Base-by-base conservation (phyloP, 2,888 invertebrate genomes). In the Xestia c-nigrum region DNA sequence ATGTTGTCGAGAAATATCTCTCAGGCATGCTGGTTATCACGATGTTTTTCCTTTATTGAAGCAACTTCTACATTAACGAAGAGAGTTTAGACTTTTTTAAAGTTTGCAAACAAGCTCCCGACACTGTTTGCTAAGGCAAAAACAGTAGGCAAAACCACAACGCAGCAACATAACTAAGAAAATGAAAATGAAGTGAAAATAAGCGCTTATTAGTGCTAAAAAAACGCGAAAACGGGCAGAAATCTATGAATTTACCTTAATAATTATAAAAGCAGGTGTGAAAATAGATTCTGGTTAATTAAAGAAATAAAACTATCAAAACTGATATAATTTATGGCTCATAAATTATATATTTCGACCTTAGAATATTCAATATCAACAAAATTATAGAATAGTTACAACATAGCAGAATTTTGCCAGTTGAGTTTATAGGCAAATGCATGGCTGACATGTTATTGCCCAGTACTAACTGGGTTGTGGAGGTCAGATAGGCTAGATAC, bases 261-360 rank as follows among this genome's bases (percentile, higher is more conserved):
- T 71, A 71, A 47, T 70, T 61, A 61, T 46, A 1, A 10, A n/a
- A 65, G 14, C 64, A 64, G 14, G 21, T 72, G 50, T 21, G 40
- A 65, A 72, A 12, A 12, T 72, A n/a, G 24, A 43, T 55, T 69
- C 12, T 72, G 21, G 21, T 10, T 43, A 31, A 52, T 24, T 1
- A n/a, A 55, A 46, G 12, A 46, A 68, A 68, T 55, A 57, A 73
- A 31, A 57, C 21, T 16, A 46, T 57, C 31, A 31, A 31, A 57
- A n/a, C 24, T 5, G 14, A n/a, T 55, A 59, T 16, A n/a, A 66
- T 66, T 43, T 72, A 67, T 72, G 16, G 38, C n/a, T n/a, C 38
- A n/a, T 63, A 50, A 63, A 57, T 57, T 43, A 19, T 46, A 65
- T 43, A 24, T 24, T 24, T 46, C 57, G 57, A 24, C 57, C 55